Conservation (phyloP, 2,797 vertebrate genomes). For the Rhynchonycteris naso region DNA sequence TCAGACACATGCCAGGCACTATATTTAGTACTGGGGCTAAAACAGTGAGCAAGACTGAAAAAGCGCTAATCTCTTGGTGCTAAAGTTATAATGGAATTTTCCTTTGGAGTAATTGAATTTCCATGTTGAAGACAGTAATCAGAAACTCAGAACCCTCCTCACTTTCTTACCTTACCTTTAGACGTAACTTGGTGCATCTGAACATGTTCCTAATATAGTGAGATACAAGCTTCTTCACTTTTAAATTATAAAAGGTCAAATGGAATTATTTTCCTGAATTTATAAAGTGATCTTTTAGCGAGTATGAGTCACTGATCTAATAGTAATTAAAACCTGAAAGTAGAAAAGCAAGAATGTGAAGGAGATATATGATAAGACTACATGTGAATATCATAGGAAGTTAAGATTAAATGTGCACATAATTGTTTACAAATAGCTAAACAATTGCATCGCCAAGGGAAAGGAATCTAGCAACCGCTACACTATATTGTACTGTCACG, state of each 20-base stretch:
- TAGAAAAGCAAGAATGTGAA: background rate
- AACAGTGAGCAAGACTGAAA: background rate
- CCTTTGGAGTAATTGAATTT: background rate
- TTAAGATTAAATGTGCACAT: background rate
- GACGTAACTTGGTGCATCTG: background rate
- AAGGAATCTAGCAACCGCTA: background rate
- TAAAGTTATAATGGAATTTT: conserved; percentile 22
- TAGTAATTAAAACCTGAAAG: background rate
- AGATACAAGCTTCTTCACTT: background rate
- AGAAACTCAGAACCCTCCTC: background rate
- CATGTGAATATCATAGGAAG: background rate
- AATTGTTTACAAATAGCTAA: background rate
- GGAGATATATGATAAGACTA: background rate
- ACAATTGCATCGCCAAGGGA: background rate
- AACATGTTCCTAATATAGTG: background rate
- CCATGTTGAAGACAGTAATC: background rate
- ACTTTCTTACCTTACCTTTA: background rate
- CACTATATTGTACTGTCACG: background rate
- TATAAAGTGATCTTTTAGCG: background rate
- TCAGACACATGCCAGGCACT: background rate
- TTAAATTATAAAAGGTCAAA: background rate
- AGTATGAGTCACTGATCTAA: background rate
- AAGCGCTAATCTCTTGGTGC: background rate
- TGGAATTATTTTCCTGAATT: background rate
- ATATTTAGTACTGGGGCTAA: background rate